Percentiles rank a stretch among this genome's conserved stretches.
Evolutionary conservation across 2,888 invertebrate species (phyloP).

Genomic region (Gnatocerus cornutus): DNA sequence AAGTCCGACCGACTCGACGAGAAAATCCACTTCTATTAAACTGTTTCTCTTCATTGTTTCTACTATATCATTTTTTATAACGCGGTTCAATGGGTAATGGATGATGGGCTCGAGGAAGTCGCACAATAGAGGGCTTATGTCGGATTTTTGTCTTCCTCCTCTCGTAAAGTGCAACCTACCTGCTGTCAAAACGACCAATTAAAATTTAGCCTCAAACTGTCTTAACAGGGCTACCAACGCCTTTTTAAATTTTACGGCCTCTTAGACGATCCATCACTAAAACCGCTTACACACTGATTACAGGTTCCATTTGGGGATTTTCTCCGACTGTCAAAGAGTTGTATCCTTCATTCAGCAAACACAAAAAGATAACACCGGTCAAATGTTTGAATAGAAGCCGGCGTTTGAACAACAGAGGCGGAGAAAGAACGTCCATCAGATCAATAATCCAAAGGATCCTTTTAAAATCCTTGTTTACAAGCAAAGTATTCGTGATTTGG

Average conservation of each 20-base stretch:
- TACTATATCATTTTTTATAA: too few species aligned
- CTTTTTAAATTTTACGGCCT: slow-evolving; percentile 1
- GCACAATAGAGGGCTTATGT: too few species aligned
- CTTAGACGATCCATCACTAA: background rate
- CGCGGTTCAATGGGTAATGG: too few species aligned
- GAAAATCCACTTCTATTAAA: slow-evolving; percentile 19
- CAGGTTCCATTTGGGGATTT: background rate
- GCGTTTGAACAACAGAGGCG: background rate
- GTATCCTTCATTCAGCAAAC: slow-evolving; percentile 25
- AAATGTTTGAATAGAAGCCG: slow-evolving; percentile 8
- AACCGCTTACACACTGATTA: background rate
- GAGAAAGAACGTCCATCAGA: background rate
- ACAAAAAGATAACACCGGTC: slow-evolving; percentile 23
- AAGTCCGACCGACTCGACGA: slow-evolving; percentile 8
- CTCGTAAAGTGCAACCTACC: too few species aligned
- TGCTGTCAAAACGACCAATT: too few species aligned
- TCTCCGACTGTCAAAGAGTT: slow-evolving; percentile 12
- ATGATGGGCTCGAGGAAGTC: too few species aligned
- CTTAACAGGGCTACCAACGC: background rate
- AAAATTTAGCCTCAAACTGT: too few species aligned
- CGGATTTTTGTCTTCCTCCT: too few species aligned
- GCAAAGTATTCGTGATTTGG: background rate
- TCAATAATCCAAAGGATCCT: background rate
- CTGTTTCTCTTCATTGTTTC: slow-evolving; percentile 10
- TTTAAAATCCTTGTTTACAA: background rate